Evolutionary conservation across 2,888 invertebrate species (phyloP), one percentile per base, ranked within the genome.

Genomic region (Ormia ochracea): DNA sequence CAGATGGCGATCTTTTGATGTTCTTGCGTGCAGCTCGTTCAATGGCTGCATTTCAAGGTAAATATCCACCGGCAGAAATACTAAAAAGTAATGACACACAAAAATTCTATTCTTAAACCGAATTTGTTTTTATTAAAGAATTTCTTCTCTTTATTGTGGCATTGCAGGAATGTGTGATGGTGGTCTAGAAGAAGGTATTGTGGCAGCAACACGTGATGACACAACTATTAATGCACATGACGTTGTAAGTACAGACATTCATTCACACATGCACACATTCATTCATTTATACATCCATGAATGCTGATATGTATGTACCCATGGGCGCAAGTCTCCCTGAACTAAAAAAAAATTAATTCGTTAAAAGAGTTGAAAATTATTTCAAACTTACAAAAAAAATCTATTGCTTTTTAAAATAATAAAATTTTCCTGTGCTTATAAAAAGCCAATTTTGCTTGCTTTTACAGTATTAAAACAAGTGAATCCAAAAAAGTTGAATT

Each of bases 211-310:
- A 87, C 93, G 98, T 89, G 98, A 98, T 91, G 98, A 98, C 90
- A 98, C 98, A 78, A 98, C 98, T 86, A 96, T 98, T 87, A 98
- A 98, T 91, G 98, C 98, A 82, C 93, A 98, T 87, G 96, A 98
- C 90, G 96, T 96, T 89, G 94, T 95, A 90, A 90, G 91, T 90
- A 82, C 6, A 43, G 1, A 26, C 17, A 41, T 19, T 21, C 41
- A 14, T 54, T 3, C 7, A 50, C 14, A 52, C 38, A 41, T 45
- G 14, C 28, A 66, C 31, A 41, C 28, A 28, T 33, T 2, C 21
- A 23, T 12, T 23, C 23, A 31, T 7, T 31, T 31, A 12, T 19
- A 43, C 23, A 23, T 31, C 10, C 5, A 19, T 33, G 33, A 1
- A 54, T 33, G 33, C 23, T 17, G 5, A 26, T 7, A 48, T 33